A percentile compares a stretch with the other conserved stretches of the same genome.
These are phyloP conservation scores for Latheticus oryzae DNA, from an alignment of 2,888 invertebrate species.

Conservation along the genomic window DNA sequence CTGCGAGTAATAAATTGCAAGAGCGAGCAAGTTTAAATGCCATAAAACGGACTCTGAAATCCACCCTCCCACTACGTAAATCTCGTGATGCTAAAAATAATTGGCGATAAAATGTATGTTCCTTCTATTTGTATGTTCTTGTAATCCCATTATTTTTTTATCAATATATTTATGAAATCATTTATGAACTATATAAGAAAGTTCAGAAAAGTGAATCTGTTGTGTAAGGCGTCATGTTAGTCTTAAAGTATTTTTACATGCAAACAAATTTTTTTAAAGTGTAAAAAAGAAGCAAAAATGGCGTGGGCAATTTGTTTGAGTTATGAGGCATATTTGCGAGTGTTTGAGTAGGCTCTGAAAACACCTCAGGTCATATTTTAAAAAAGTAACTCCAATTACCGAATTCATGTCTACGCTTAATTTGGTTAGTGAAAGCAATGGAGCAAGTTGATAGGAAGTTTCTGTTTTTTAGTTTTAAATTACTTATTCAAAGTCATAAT, in stretches of 20 bases:
- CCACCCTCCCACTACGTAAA: neutral
- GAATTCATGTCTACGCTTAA: neutral
- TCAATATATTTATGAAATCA: too few species aligned
- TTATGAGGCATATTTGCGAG: conserved; percentile 5
- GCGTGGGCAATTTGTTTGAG: conserved; percentile 4
- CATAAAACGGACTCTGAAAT: conserved; percentile 12
- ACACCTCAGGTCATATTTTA: neutral
- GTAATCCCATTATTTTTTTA: too few species aligned
- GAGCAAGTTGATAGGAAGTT: too few species aligned
- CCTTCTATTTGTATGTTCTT: too few species aligned
- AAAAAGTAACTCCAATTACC: neutral
- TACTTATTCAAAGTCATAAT: too few species aligned
- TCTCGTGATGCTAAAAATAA: conserved; percentile 1
- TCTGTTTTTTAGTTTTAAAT: too few species aligned
- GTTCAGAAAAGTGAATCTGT: too few species aligned
- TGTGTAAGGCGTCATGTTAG: conserved; percentile 6
- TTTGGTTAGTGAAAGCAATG: conserved; percentile 1
- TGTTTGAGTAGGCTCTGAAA: conserved; percentile 1
- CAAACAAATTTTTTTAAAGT: conserved; percentile 16
- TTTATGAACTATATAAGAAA: too few species aligned
- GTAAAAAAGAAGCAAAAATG: conserved; percentile 5
- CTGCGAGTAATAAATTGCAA: conserved; percentile 15
- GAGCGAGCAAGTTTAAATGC: conserved; percentile 7
- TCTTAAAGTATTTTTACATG: conserved; percentile 5
- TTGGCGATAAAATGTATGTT: too few species aligned